Evolutionary conservation across 2,113 vertebrate species (phyloP), one percentile per base, ranked within the genome.

Genomic region (Oxyruncus cristatus): DNA sequence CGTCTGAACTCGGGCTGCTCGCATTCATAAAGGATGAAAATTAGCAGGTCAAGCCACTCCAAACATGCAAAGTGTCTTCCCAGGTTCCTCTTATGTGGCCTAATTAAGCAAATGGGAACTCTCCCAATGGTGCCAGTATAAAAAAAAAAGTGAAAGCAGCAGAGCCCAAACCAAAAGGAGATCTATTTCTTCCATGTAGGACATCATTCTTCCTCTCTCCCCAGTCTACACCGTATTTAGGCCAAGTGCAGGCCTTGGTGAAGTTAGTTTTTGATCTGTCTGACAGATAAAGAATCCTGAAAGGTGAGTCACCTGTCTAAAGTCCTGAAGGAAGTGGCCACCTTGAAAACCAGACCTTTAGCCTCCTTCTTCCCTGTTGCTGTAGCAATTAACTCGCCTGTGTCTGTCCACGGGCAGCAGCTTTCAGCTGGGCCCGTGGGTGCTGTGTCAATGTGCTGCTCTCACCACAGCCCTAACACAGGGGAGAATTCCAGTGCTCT

Each of bases 101-200:
- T 94, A 81, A 80, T 96, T 93, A 92, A 53, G 73, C 46, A 95
- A 94, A 92, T 77, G 14, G 59, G 86, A 91, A 46, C 73, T 92
- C 20, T 81, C 75, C 89, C 44, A 81, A 1, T 84, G 93, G 87
- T 95, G 76, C 65, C 59, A 77, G n/a, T 65, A 35, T 44, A 14
- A 17, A 61, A 74, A 75, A 73, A 56, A 52, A 46, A 0, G 18
- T 14, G 37, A 66, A 85, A 32, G 13, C 37, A 93, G 37, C 28
- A 26, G 80, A 62, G 19, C 74, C 59, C 42, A 81, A 70, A 77
- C 12, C 32, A 74, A 53, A 35, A 56, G 24, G 49, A 63, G 46
- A 33, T 58, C 37, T 77, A 12, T 87, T 92, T 86, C 63, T 89
- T 91, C 65, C 39, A 67, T 89, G 28, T 63, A 91, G 39, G 84